These are phyloP conservation scores for Scarus forsteni DNA, from an alignment of 2,797 vertebrate species.

Conservation along the genomic window DNA sequence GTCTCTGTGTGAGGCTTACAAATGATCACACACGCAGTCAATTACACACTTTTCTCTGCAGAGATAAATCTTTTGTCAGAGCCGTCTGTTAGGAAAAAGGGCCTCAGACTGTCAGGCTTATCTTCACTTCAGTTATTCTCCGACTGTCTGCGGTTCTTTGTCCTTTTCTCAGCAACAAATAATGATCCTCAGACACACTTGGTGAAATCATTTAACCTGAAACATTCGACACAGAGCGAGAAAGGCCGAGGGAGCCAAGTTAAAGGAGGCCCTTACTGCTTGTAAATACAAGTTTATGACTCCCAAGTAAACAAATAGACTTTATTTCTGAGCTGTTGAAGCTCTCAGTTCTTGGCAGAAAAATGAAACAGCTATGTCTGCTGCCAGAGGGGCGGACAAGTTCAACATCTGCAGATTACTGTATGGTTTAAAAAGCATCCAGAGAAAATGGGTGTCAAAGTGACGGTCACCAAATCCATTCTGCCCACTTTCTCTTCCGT, in stretches of 20 bases:
- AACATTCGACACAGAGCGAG: not conserved
- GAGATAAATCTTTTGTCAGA: not conserved
- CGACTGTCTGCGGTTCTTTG: not conserved
- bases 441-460: no score
- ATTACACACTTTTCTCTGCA: slow-evolving; percentile 9
- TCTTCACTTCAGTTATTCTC: slow-evolving; percentile 13
- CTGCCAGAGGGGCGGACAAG: not conserved
- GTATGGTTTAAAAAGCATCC: no score
- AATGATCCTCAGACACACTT: slow-evolving; percentile 2
- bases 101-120: not conserved
- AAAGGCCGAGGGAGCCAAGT: not conserved
- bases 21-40: not conserved
- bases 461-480: no score
- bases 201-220: not conserved
- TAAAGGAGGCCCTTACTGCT: not conserved
- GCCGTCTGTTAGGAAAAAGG: not conserved
- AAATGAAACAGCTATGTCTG: not conserved
- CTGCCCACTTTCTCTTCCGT: no score
- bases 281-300: not conserved
- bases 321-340: not conserved
- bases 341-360: not conserved
- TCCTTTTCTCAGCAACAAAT: not conserved
- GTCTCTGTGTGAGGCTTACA: not conserved
- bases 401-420: no score
- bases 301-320: not conserved